Conservation (phyloP, 2,113 vertebrate genomes). For the Thalassoma bifasciatum region DNA sequence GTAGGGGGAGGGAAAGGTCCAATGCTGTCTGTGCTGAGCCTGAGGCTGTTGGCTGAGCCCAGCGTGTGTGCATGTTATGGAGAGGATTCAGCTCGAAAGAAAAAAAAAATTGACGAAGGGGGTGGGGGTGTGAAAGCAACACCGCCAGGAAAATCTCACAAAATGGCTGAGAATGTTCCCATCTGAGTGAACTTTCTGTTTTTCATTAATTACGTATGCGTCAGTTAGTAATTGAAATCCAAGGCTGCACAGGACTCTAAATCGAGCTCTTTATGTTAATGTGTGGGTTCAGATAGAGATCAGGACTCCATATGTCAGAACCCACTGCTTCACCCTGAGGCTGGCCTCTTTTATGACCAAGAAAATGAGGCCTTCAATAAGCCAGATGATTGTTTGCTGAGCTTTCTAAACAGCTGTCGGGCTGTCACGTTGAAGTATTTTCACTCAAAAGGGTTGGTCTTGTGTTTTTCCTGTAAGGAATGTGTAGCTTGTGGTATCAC, state of each 20-base stretch:
- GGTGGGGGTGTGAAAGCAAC: slow-evolving; percentile 45
- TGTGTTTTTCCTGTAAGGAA: slow-evolving; percentile 1
- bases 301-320: slow-evolving; percentile 39
- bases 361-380: slow-evolving; percentile 20
- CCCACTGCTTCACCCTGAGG: slow-evolving; percentile 31
- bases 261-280: slow-evolving; percentile 29
- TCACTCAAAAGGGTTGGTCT: neutral
- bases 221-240: slow-evolving; percentile 14
- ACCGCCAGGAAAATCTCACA: slow-evolving; percentile 72
- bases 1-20: slow-evolving; percentile 12
- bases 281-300: slow-evolving; percentile 51
- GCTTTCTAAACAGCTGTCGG: slow-evolving; percentile 8
- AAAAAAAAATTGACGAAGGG: slow-evolving; percentile 33
- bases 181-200: slow-evolving; percentile 37
- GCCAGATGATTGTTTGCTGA: slow-evolving; percentile 32
- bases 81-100: slow-evolving; percentile 37
- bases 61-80: slow-evolving; percentile 72
- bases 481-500: slow-evolving; percentile 34
- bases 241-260: neutral
- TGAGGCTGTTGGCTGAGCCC: slow-evolving; percentile 54
- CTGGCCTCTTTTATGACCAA: slow-evolving; percentile 37
- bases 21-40: slow-evolving; percentile 52
- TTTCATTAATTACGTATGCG: slow-evolving; percentile 52
- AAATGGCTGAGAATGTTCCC: slow-evolving; percentile 60
- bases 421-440: slow-evolving; percentile 19